Conservation (phyloP, 2,797 vertebrate species). For the Scolopax rusticola region DNA sequence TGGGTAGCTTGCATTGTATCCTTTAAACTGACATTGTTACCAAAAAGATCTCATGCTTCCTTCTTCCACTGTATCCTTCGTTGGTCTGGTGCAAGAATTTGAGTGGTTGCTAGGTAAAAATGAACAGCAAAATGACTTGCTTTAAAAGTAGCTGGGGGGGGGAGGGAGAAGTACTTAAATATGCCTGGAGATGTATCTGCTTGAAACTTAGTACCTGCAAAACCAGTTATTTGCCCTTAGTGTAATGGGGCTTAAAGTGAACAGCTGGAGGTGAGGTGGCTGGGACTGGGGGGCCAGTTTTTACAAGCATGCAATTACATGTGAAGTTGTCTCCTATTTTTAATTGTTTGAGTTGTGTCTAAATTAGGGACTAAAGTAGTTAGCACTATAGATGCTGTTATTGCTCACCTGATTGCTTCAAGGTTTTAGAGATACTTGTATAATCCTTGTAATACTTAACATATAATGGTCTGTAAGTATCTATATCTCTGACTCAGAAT, state of each 20-base stretch:
- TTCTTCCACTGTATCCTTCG: neutral
- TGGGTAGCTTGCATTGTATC: neutral
- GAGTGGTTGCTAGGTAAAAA: neutral
- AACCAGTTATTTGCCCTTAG: accelerated
- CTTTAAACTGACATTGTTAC: neutral
- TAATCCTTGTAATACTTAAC: neutral
- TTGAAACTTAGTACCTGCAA: neutral
- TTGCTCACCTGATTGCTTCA: neutral
- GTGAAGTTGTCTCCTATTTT: neutral
- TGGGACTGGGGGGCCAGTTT: neutral
- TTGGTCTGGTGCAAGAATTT: neutral
- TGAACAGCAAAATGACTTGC: neutral
- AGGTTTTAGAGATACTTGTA: neutral
- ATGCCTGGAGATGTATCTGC: neutral
- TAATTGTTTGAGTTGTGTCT: neutral
- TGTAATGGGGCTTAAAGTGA: neutral
- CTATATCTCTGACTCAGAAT: neutral
- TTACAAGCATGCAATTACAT: neutral
- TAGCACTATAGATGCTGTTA: neutral
- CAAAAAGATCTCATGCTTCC: neutral
- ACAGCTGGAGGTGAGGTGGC: neutral
- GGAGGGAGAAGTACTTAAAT: neutral
- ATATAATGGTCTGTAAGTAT: neutral
- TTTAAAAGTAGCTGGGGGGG: neutral
- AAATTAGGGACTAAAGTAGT: neutral